Conservation (phyloP, 2,113 vertebrate species). For the Lanius ludovicianus region DNA sequence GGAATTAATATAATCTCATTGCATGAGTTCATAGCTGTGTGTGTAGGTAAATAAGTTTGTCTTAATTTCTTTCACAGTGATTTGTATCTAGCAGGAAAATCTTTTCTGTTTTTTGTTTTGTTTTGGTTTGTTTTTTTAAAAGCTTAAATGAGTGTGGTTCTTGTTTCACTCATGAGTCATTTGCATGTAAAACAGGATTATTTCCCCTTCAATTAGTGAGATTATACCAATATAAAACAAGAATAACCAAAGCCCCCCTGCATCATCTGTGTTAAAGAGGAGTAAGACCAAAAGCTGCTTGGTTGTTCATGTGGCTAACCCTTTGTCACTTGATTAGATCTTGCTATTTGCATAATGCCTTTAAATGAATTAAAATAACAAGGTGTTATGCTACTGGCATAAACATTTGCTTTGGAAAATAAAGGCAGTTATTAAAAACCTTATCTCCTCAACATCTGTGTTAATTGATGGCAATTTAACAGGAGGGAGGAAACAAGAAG, state of each 20-base stretch:
- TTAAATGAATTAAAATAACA: neutral
- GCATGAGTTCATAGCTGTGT: neutral
- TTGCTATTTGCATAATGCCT: slow-evolving; percentile 22
- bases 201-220: slow-evolving; percentile 6
- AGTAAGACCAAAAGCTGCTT: neutral
- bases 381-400: neutral
- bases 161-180: neutral
- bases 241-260: neutral
- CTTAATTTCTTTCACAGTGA: neutral
- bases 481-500: neutral
- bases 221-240: neutral
- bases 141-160: slow-evolving; percentile 4
- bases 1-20: neutral
- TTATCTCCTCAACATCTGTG: neutral
- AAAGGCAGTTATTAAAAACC: slow-evolving; percentile 19
- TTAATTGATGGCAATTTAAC: neutral
- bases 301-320: neutral
- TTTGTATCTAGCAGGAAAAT: slow-evolving; percentile 31
- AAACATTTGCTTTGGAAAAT: neutral
- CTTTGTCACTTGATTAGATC: slow-evolving; percentile 37
- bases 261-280: neutral
- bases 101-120: neutral
- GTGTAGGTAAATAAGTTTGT: slow-evolving; percentile 18
- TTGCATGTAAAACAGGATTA: neutral
- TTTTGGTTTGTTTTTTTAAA: neutral